A percentile compares a stretch with the other conserved stretches of the same genome.
phyloP scores from a whole-genome alignment of 2,888 invertebrate species.

The Cheiracanthium punctorium region DNA sequence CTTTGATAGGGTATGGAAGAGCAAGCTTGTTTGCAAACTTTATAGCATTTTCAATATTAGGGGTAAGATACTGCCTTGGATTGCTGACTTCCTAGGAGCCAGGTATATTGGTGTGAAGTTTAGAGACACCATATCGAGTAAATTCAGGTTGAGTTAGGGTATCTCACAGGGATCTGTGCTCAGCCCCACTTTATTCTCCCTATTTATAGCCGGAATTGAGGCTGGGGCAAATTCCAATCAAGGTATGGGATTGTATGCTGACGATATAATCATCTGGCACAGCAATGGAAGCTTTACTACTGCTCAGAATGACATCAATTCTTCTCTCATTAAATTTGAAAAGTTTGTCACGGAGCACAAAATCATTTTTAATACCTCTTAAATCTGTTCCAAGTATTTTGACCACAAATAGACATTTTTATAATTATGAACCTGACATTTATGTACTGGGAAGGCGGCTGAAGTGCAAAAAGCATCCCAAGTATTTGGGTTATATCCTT shows the following conservation, averaged over 20 bases:
- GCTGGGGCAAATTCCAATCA: neutral
- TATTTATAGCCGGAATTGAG: constrained; percentile 19
- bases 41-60: neutral
- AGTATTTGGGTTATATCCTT: neutral
- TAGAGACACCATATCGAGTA: neutral
- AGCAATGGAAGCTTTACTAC: neutral
- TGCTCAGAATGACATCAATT: no score
- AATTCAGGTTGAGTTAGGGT: neutral
- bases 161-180: constrained; percentile 5
- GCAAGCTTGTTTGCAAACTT: constrained; percentile 2
- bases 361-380: constrained; percentile 16
- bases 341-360: constrained; percentile 8
- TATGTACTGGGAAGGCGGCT: neutral
- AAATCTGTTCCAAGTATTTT: constrained; percentile 17
- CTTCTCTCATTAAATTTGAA: no score
- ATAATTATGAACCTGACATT: no score
- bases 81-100: neutral
- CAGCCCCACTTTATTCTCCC: constrained; percentile 16
- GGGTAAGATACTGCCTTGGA: neutral
- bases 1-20: no score
- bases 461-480: neutral
- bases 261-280: constrained; percentile 5
- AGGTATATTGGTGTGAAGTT: neutral
- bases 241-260: constrained; percentile 8
- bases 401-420: neutral